phyloP scores from a whole-genome alignment of 1,140 invertebrate species.

The Ostrea edulis region DNA sequence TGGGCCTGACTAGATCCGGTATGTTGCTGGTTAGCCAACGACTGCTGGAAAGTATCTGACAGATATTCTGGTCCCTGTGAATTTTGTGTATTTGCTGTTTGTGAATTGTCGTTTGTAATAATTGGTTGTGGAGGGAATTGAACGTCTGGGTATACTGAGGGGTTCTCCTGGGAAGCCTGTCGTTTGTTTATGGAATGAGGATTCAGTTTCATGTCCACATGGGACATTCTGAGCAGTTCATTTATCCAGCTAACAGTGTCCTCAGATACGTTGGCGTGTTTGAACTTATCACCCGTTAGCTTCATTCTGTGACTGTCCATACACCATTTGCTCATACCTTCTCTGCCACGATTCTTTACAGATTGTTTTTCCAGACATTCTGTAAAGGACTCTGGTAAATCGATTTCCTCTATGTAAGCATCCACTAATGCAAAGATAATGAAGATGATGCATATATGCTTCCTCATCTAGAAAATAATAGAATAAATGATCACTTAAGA shows the following conservation, averaged over 20 bases:
- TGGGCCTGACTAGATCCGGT: conserved; percentile 9
- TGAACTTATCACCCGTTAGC: conserved; percentile 21
- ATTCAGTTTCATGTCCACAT: conserved; percentile 50
- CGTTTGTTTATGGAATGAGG: conserved; percentile 42
- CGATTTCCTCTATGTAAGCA: conserved; percentile 42
- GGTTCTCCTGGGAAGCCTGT: conserved; percentile 7
- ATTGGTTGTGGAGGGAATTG: not conserved
- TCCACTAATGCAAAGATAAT: conserved; percentile 30
- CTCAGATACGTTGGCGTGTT: conserved; percentile 48
- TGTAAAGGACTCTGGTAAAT: conserved; percentile 44
- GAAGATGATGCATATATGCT: conserved; percentile 25
- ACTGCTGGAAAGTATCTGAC: not conserved
- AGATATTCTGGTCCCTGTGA: not conserved
- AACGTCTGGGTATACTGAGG: not conserved
- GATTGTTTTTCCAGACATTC: conserved; percentile 43
- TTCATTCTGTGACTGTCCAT: conserved; percentile 47
- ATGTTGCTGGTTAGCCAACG: not conserved
- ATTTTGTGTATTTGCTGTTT: not conserved
- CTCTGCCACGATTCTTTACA: conserved; percentile 24
- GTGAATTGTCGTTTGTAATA: not conserved
- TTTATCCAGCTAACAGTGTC: conserved; percentile 54
- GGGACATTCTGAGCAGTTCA: conserved; percentile 56
- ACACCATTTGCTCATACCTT: conserved; percentile 44
- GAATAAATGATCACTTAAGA: not conserved
- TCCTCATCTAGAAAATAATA: conserved; percentile 46